phyloP scores from a whole-genome alignment of 2,888 invertebrate genomes.

The Andrena hattorfiana region DNA sequence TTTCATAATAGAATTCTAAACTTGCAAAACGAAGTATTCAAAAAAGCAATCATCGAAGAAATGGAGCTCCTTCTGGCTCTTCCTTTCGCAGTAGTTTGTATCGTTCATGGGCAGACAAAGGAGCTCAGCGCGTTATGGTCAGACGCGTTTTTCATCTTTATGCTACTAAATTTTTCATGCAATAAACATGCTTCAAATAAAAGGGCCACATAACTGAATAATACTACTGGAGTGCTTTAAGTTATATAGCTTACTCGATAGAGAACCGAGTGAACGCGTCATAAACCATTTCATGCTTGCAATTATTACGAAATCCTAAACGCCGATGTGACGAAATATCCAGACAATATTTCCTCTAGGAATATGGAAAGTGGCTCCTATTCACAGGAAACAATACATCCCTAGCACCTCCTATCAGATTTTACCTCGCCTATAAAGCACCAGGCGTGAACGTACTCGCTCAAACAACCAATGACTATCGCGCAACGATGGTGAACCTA shows the following conservation, averaged over 20 bases:
- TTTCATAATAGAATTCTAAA: neutral
- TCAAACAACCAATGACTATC: slow-evolving; percentile 47
- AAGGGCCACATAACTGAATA: no score
- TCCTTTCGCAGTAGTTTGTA: slow-evolving; percentile 9
- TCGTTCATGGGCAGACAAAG: slow-evolving; percentile 17
- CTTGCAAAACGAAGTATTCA: neutral
- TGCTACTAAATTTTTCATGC: no score
- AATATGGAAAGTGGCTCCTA: slow-evolving; percentile 13
- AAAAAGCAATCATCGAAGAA: neutral
- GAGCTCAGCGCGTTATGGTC: neutral
- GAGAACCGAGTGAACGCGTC: neutral
- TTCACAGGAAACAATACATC: slow-evolving; percentile 36
- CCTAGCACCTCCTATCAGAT: slow-evolving; percentile 60
- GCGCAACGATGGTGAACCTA: slow-evolving; percentile 65
- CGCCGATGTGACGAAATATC: neutral
- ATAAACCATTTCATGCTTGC: neutral
- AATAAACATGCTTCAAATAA: no score
- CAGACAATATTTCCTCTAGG: slow-evolving; percentile 23
- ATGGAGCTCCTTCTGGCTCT: neutral
- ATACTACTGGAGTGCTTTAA: no score
- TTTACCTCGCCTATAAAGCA: slow-evolving; percentile 63
- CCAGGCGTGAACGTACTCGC: slow-evolving; percentile 16
- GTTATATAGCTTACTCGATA: neutral
- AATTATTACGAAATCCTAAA: neutral
- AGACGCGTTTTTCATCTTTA: neutral